phyloP scores from a whole-genome alignment of 1,140 invertebrate genomes.

The Conus betulinus region DNA sequence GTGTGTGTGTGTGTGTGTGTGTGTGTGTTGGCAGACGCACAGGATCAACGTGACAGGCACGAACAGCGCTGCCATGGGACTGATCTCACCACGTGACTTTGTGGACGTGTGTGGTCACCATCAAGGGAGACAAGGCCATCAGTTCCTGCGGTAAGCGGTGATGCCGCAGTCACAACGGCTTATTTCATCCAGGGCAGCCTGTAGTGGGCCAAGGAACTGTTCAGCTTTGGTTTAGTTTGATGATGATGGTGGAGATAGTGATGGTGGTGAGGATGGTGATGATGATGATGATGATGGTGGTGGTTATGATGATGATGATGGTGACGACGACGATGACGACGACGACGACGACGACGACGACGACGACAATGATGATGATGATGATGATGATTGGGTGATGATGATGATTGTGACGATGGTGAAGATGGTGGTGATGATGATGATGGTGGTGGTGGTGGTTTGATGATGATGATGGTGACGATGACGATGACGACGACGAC shows the following conservation, averaged over 20 bases:
- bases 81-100: constrained; percentile 70
- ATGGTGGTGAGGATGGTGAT: too few relatives aligned
- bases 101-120: constrained; percentile 61
- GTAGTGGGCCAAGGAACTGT: too few relatives aligned
- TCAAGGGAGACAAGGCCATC: constrained; percentile 59
- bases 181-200: too few relatives aligned
- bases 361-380: neutral
- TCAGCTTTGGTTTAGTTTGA: too few relatives aligned
- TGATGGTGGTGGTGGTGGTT: neutral
- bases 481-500: neutral
- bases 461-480: neutral
- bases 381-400: neutral
- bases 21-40: constrained; percentile 46
- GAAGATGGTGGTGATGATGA: neutral
- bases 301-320: too few relatives aligned
- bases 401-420: neutral
- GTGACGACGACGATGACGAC: too few relatives aligned
- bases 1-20: too few relatives aligned
- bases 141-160: constrained; percentile 64
- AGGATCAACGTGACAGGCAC: constrained; percentile 61
- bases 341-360: neutral
- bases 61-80: constrained; percentile 65
- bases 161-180: too few relatives aligned
- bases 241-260: too few relatives aligned
- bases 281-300: too few relatives aligned